Evolutionary conservation across 2,888 invertebrate species (phyloP), one percentile per base, ranked within the genome.

Genomic region (Troilus luridus): DNA sequence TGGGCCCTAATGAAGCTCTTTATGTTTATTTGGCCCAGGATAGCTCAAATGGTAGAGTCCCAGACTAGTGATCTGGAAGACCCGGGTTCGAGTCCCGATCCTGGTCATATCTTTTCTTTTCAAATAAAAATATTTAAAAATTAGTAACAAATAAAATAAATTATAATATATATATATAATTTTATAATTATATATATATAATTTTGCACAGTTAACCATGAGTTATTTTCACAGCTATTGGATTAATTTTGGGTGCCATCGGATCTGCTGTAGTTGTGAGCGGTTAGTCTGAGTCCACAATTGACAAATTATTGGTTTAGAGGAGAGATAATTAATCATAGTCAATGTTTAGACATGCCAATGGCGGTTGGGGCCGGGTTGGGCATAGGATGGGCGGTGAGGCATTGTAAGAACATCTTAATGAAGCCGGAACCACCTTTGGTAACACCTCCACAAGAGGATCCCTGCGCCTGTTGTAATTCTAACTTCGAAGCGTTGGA

Each of bases 361-460:
- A 24, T 77, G 77, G 12, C 77, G 58, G 27, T 90, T 41, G 90
- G 90, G 54, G 77, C 90, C 19, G 90, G 90, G n/a, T 27, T 90
- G 60, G 90, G 90, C 14, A 67, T 90, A 21, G 72, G 90, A 54
- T 67, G 64, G 90, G 90, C 90, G n/a, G 58, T 72, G 77, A 72
- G 41, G 77, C 64, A 90, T 24, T 90, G 90, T 54, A 88, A 64
- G 27, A 62, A 19, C n/a, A 17, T 88, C 62, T 6, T 41, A 6
- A 60, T 21, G 19, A 41, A 56, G 21, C 0, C 56, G 24, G 58
- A 77, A 7, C 8, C 27, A 8, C 0, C 27, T 0, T 0, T 41
- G 41, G 17, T 17, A 12, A 41, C 6, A n/a, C 21, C 0, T 11
- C 11, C 7, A 41, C 21, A 0, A 41, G 56, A 54, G 14, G 85